Evolutionary conservation across 2,888 invertebrate species (phyloP), one percentile per base, ranked within the genome.

Genomic region (Ptychoptera contaminata): DNA sequence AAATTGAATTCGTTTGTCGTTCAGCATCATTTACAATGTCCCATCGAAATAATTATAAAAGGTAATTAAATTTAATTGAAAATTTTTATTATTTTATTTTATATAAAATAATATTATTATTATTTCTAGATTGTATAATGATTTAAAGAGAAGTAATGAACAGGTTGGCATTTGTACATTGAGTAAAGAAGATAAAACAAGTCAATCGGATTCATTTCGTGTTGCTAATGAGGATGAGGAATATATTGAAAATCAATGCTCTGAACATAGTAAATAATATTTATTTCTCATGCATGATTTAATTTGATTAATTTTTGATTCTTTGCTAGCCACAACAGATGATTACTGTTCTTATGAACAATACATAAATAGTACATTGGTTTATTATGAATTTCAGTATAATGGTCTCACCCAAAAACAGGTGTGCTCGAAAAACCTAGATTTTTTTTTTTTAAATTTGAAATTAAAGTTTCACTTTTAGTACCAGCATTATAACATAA

Each of bases 241-340:
- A 55, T 90, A 90, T 60, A 74, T 88, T 53, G 86, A 87, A 61
- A 85, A 82, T 63, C 80, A 86, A 56, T 90, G 90, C 63, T 67
- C 72, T 50, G 74, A 76, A 56, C 72, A 77, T 54, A 71, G 76
- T 72, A n/a, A n/a, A 16, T 14, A 8, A 36, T 29, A 14, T 46
- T 2, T 37, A 23, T 23, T 30, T n/a, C n/a, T n/a, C n/a, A 12
- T 14, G 30, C 8, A 15, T n/a, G 30, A 31, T 7, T 31, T 40
- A 40, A 40, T 11, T 40, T 12, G 12, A 8, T 30, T 14, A n/a
- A 29, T 11, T 31, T 14, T 23, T 23, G 23, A 5, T 23, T 23
- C 7, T 23, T 23, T n/a, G 9, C 2, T 29, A 46, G 46, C 58
- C 37, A 53, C 58, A 14, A 61, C 63, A 51, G 59, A 54, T 47